These are phyloP conservation scores for Cryptosula pallasiana DNA, from an alignment of 2,888 invertebrate genomes.

Conservation along the genomic window DNA sequence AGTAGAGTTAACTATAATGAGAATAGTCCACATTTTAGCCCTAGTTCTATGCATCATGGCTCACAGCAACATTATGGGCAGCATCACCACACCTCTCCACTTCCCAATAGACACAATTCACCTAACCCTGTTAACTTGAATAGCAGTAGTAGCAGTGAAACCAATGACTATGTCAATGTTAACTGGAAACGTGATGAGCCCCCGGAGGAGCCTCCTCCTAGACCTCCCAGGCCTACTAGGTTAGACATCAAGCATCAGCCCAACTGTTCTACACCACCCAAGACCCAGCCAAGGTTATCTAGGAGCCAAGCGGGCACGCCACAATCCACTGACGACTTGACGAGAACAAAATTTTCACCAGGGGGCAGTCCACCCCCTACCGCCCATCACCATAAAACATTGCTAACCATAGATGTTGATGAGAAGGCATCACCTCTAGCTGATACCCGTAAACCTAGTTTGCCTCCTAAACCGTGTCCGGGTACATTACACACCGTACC, in stretches of 20 bases:
- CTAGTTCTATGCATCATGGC: slow-evolving; percentile 22
- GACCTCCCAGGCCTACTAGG: slow-evolving; percentile 12
- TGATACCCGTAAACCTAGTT: slow-evolving; percentile 7
- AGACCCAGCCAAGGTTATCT: slow-evolving; percentile 81
- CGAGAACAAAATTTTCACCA: slow-evolving; percentile 71
- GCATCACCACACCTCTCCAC: slow-evolving; percentile 19
- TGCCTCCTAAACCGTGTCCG: slow-evolving; percentile 17
- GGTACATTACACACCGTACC: neutral
- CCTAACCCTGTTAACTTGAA: neutral
- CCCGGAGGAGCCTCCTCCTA: slow-evolving; percentile 2
- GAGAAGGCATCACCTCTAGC: slow-evolving; percentile 35
- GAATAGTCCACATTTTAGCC: slow-evolving; percentile 4
- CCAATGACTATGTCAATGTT: slow-evolving; percentile 19
- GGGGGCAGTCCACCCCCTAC: slow-evolving; percentile 49
- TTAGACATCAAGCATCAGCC: slow-evolving; percentile 26
- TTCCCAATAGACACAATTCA: neutral
- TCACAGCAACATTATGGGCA: slow-evolving; percentile 17
- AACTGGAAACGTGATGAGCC: slow-evolving; percentile 1
- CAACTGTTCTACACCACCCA: slow-evolving; percentile 56
- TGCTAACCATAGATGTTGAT: slow-evolving; percentile 51
- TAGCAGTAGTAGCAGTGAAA: slow-evolving; percentile 18
- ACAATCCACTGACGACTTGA: slow-evolving; percentile 24
- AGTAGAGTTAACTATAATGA: neutral
- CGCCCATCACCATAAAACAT: slow-evolving; percentile 40
- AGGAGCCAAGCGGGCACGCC: slow-evolving; percentile 53